phyloP scores from a whole-genome alignment of 2,888 invertebrate genomes.

The Xestobium rufovillosum region DNA sequence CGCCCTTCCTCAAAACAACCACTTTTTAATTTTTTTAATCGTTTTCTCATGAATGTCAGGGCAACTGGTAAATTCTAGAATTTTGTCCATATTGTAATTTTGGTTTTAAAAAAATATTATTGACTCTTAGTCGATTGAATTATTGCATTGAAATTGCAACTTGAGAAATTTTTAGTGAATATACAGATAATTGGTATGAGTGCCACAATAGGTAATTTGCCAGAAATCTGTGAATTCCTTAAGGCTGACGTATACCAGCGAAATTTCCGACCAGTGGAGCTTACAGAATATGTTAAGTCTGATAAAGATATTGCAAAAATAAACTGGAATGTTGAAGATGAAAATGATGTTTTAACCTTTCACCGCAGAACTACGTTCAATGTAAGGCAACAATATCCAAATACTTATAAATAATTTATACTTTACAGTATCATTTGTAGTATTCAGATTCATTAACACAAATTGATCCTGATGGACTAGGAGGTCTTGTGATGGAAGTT shows the following conservation, averaged over 20 bases:
- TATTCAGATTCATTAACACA: conserved; percentile 52
- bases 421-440: conserved; percentile 39
- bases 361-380: conserved; percentile 47
- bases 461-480: conserved; percentile 74
- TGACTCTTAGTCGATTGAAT: too few relatives aligned
- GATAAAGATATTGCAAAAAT: conserved; percentile 51
- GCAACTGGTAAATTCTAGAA: too few relatives aligned
- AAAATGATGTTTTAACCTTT: conserved; percentile 49
- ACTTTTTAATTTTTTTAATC: too few relatives aligned
- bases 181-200: conserved; percentile 95
- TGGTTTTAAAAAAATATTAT: too few relatives aligned
- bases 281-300: conserved; percentile 77
- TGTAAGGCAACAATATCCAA: too few relatives aligned
- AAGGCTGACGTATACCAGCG: conserved; percentile 73
- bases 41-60: too few relatives aligned
- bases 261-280: conserved; percentile 82
- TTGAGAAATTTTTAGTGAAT: too few relatives aligned
- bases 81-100: too few relatives aligned
- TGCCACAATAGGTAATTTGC: conserved; percentile 89
- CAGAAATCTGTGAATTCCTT: conserved; percentile 73
- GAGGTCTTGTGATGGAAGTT: conserved; percentile 73
- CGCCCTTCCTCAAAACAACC: too few relatives aligned
- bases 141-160: too few relatives aligned
- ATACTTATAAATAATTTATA: conserved; percentile 8
- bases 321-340: conserved; percentile 42